Evolutionary conservation across 2,797 vertebrate genomes (phyloP), one percentile per base, ranked within the genome.

Genomic region (Channallabes apus): DNA sequence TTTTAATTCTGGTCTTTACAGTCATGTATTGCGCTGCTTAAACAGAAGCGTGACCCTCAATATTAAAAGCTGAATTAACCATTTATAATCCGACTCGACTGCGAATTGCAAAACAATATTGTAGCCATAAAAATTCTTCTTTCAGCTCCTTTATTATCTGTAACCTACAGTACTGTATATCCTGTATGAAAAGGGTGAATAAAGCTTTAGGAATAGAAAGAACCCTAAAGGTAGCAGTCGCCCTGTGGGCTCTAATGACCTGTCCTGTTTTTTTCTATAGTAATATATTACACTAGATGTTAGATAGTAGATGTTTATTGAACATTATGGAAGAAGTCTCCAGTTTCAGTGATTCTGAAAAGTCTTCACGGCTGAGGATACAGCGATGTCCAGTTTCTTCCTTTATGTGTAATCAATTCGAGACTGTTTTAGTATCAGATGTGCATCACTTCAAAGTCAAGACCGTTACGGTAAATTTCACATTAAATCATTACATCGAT

Each of bases 1-100:
- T 67, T 84, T 61, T 76, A 68, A 87, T 87, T 76, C 86, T 61
- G 56, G 61, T 61, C 82, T 84, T 81, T 83, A 84, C 82, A 76
- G 77, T 81, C 51, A 68, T 84, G 71, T 77, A 81, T 76, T 38
- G 84, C 15, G 69, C 32, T 18, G 17, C 58, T 79, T 29, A 80
- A 71, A 82, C 64, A 76, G 8, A 64, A 61, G 61, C 82, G 54
- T 87, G 78, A 69, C 71, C 54, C 54, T 68, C 79, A 80, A 84
- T 86, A 54, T 84, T 67, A 77, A 84, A 83, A 76, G 27, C 32
- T 8, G 59, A 76, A 84, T 81, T 76, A 84, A 27, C 61, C n/a
- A 58, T 75, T 82, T 17, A 5, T 35, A 29, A 62, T 76, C 85
- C 7, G 61, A 61, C 11, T 20, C 38, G 24, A 65, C 20, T 8